phyloP scores from a whole-genome alignment of 2,888 invertebrate species.

The Hydrotaea diabolus region DNA sequence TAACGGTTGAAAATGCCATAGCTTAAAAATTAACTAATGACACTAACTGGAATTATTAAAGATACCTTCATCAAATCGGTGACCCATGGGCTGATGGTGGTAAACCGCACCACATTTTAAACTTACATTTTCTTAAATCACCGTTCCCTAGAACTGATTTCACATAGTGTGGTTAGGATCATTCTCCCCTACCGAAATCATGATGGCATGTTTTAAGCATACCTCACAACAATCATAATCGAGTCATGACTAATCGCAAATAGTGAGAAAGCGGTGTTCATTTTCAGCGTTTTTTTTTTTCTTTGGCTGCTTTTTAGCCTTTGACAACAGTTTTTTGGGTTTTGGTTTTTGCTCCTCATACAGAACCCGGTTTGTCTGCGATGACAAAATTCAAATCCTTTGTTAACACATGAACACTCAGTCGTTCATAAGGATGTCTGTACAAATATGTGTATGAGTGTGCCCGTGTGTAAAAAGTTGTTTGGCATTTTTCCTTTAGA shows the following conservation, averaged over 20 bases:
- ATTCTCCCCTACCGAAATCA: not conserved
- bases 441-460: not conserved
- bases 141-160: not conserved
- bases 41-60: too few relatives aligned
- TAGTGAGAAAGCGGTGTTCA: slow-evolving; percentile 60
- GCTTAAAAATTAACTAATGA: too few relatives aligned
- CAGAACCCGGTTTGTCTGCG: slow-evolving; percentile 29
- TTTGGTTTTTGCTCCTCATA: not conserved
- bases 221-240: slow-evolving; percentile 50
- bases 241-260: slow-evolving; percentile 60
- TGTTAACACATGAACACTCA: slow-evolving; percentile 18
- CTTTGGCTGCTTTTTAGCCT: not conserved
- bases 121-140: not conserved
- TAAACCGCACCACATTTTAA: not conserved
- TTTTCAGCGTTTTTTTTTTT: slow-evolving; percentile 11
- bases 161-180: not conserved
- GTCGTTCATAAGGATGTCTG: not conserved
- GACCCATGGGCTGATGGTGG: too few relatives aligned
- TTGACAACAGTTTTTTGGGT: not conserved
- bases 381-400: slow-evolving; percentile 12
- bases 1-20: too few relatives aligned
- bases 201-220: slow-evolving; percentile 29
- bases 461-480: not conserved
- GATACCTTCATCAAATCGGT: too few relatives aligned
- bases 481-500: not conserved